A percentile compares a stretch with the other conserved stretches of the same genome.
phyloP scores from a whole-genome alignment of 2,888 invertebrate genomes.

The Scaptomyza cyrtandrae region DNA sequence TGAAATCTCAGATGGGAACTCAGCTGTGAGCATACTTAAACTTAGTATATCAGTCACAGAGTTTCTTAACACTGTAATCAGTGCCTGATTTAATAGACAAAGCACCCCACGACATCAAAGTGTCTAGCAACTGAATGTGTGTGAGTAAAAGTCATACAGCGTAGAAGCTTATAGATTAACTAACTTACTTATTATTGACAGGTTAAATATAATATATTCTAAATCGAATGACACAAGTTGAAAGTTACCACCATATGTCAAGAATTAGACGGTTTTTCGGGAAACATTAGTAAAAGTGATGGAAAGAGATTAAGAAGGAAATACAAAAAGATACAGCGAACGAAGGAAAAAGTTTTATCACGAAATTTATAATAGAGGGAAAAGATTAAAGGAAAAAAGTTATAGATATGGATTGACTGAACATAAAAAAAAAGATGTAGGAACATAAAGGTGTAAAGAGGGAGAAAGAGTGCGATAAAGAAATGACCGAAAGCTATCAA shows the following conservation, averaged over 20 bases:
- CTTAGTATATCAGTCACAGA: slow-evolving; percentile 20
- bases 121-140: slow-evolving; percentile 21
- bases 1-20: slow-evolving; percentile 39
- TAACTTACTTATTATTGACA: slow-evolving; percentile 7
- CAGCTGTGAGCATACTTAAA: slow-evolving; percentile 42
- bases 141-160: background rate
- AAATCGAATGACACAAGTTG: background rate
- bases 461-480: background rate
- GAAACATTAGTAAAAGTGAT: too few relatives aligned
- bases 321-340: too few relatives aligned
- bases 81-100: slow-evolving; percentile 50
- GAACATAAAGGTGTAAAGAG: too few relatives aligned
- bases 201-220: background rate
- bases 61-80: slow-evolving; percentile 42
- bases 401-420: too few relatives aligned
- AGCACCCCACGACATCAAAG: slow-evolving; percentile 36
- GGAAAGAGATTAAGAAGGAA: background rate
- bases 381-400: too few relatives aligned
- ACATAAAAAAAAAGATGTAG: too few relatives aligned
- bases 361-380: too few relatives aligned
- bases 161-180: slow-evolving; percentile 3
- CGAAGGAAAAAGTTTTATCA: too few relatives aligned
- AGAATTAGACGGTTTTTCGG: too few relatives aligned
- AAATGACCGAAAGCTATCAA: too few relatives aligned
- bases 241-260: too few relatives aligned